Conservation (phyloP, 2,113 vertebrate species). For the Toxostoma redivivum region DNA sequence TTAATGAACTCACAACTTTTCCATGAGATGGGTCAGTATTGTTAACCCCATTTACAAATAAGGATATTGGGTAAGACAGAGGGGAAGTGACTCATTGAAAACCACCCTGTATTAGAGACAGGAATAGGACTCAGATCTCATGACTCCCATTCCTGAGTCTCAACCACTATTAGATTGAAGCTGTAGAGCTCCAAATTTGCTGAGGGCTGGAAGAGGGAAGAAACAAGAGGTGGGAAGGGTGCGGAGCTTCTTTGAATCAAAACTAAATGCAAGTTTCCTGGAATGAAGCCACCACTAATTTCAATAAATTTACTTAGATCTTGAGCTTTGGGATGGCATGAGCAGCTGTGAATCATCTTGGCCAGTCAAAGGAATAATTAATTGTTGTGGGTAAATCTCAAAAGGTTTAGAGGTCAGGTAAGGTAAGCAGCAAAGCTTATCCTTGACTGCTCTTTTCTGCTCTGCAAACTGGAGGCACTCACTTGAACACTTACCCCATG, state of each 20-base stretch:
- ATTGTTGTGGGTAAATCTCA: constrained; percentile 67
- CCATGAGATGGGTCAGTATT: not conserved
- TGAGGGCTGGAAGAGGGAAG: not conserved
- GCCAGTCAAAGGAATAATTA: constrained; percentile 67
- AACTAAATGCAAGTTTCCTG: constrained; percentile 53
- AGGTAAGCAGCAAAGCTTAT: constrained; percentile 58
- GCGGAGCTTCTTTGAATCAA: constrained; percentile 37
- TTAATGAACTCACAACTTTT: not conserved
- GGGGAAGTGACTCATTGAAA: constrained; percentile 46
- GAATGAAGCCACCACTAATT: constrained; percentile 57
- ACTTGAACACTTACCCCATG: constrained; percentile 4
- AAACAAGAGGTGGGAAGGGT: constrained; percentile 43
- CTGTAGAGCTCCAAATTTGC: not conserved
- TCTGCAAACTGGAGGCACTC: constrained; percentile 45
- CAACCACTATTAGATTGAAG: not conserved
- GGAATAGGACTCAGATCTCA: constrained; percentile 25
- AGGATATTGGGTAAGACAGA: constrained; percentile 37
- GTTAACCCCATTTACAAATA: constrained; percentile 3
- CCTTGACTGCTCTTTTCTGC: constrained; percentile 62
- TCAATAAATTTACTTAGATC: constrained; percentile 67
- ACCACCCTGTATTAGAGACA: not conserved
- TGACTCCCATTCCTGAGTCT: constrained; percentile 29
- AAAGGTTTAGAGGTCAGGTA: constrained; percentile 64
- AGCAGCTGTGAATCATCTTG: constrained; percentile 67
- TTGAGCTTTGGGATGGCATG: constrained; percentile 61